Conservation (phyloP, 2,797 vertebrate genomes). For the Semotilus atromaculatus region DNA sequence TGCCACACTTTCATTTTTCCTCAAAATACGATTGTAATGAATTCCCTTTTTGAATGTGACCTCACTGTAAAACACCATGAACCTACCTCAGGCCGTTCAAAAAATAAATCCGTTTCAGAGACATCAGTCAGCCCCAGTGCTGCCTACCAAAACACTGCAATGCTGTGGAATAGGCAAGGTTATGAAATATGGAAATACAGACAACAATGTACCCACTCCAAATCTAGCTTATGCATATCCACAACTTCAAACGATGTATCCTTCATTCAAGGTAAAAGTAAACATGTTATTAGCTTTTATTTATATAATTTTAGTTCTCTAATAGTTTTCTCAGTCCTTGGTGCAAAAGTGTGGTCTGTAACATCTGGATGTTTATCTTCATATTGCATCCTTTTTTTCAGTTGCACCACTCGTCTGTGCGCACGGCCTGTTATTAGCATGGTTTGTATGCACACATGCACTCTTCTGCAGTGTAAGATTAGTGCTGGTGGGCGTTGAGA, state of each 20-base stretch:
- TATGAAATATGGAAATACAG: conserved; percentile 32
- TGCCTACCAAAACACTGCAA: neutral
- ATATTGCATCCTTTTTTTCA: neutral
- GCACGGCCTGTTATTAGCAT: conserved; percentile 24
- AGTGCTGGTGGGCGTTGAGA: conserved; percentile 12
- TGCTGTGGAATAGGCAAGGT: conserved; percentile 29
- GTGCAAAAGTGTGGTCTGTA: conserved; percentile 24
- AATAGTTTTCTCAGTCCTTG: conserved; percentile 35
- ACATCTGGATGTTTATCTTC: conserved; percentile 30
- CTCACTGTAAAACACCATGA: conserved; percentile 4
- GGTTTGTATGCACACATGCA: conserved; percentile 32
- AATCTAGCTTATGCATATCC: conserved; percentile 38
- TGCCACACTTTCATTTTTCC: neutral
- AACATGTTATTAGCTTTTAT: conserved; percentile 30
- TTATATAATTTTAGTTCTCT: conserved; percentile 26
- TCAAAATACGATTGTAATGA: neutral
- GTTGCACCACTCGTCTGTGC: neutral
- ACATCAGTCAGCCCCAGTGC: conserved; percentile 33
- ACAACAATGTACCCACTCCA: conserved; percentile 18
- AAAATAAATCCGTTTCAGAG: conserved; percentile 17
- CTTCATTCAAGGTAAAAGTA: conserved; percentile 54
- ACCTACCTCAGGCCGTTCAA: neutral
- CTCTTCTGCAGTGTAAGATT: conserved; percentile 29
- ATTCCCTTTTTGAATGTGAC: conserved; percentile 4
- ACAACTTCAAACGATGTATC: conserved; percentile 34